phyloP scores from a whole-genome alignment of 2,888 invertebrate genomes.

The Galerucella pusilla region DNA sequence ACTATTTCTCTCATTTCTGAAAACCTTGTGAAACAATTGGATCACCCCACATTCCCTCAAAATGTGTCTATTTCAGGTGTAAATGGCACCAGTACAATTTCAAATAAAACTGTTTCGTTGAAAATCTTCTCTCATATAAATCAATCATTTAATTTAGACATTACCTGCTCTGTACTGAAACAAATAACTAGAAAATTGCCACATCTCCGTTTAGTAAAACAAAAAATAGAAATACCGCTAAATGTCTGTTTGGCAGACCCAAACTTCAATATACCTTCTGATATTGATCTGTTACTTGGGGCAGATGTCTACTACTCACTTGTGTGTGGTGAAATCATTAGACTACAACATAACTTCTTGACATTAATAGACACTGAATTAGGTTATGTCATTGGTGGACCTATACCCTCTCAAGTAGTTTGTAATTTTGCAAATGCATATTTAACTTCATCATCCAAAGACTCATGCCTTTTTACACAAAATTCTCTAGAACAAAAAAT shows the following conservation, averaged over 20 bases:
- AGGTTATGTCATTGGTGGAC: conserved; percentile 12
- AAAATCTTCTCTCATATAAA: not conserved
- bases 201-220: conserved; percentile 1
- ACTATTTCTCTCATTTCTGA: conserved; percentile 7
- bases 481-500: conserved; percentile 5
- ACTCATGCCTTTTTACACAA: conserved; percentile 1
- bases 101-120: conserved; percentile 5
- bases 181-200: conserved; percentile 1
- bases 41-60: not conserved
- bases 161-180: conserved; percentile 3
- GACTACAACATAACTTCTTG: not conserved
- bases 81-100: conserved; percentile 4
- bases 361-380: conserved; percentile 8
- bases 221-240: conserved; percentile 4
- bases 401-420: conserved; percentile 14
- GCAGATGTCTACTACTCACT: conserved; percentile 3
- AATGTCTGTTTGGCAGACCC: conserved; percentile 4
- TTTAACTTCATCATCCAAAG: conserved; percentile 1
- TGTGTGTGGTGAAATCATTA: conserved; percentile 11
- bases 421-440: not conserved
- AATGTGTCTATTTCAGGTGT: not conserved
- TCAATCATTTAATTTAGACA: conserved; percentile 2
- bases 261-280: not conserved
- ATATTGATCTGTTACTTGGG: conserved; percentile 3
- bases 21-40: not conserved